Base-by-base conservation (phyloP, 2,797 vertebrate genomes). In the Peromyscus aztecus region DNA sequence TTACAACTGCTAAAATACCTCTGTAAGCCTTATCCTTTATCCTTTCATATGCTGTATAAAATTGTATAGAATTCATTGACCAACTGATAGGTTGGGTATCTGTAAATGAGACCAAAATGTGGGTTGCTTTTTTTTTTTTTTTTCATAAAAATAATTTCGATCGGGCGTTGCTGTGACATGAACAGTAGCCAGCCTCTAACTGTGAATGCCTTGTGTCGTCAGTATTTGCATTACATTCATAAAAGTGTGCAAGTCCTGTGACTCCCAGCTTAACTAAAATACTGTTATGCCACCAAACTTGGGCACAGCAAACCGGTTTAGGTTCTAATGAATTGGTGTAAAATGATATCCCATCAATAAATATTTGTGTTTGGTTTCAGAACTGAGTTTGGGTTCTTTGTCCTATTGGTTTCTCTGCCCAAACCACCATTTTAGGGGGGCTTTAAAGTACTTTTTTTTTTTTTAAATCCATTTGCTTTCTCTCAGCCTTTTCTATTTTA, bases 331-430 rank as follows among this genome's bases (percentile, higher is more conserved):
- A 98, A 92, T 97, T 97, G 94, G 97, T 99, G 98, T 99, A 98
- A 98, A 98, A 98, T 95, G 93, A 89, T 97, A 98, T 98, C 98
- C 93, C 97, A 96, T 97, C 97, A 99, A 99, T 99, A 99, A 94
- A 92, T 98, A 98, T 98, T 98, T 98, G 98, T 98, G 98, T 98
- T 98, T 98, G 97, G 98, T 98, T 98, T 98, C 98, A 97, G 98
- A 98, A 97, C 92, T 63, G 97, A 96, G 96, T 69, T 96, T 98
- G 81, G 96, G 88, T 93, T 98, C 71, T 97, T 98, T 98, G 96
- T 98, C 97, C 98, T 59, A 37, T 82, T 46, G 2, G 31, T 96
- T 89, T 97, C 83, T 73, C 83, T 67, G 93, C 34, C 84, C 83
- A 88, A 94, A 61, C 13, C n/a, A n/a, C n/a, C 31, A 27, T 63